phyloP scores from a whole-genome alignment of 2,888 invertebrate species.

The Anaspis maculata region DNA sequence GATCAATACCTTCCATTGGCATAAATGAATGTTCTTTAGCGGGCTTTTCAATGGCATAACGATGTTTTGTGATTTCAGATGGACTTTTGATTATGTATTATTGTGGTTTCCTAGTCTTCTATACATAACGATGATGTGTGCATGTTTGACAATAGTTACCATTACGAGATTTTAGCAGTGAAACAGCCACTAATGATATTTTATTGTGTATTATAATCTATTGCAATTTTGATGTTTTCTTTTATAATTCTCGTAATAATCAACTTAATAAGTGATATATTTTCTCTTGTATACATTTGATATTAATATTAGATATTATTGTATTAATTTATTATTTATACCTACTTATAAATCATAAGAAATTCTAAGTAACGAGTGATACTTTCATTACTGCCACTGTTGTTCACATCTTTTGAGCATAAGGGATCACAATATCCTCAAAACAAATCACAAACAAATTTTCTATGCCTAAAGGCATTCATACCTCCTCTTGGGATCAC shows the following conservation, averaged over 20 bases:
- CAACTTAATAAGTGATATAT: conserved; percentile 25
- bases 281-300: conserved; percentile 26
- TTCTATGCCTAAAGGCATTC: too few relatives aligned
- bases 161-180: conserved; percentile 17
- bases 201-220: conserved; percentile 10
- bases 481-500: too few relatives aligned
- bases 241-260: conserved; percentile 19
- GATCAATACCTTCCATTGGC: too few relatives aligned
- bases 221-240: conserved; percentile 14
- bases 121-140: conserved; percentile 21
- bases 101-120: conserved; percentile 15
- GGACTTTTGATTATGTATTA: conserved; percentile 1
- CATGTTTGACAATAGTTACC: conserved; percentile 30
- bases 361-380: too few relatives aligned
- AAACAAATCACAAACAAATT: too few relatives aligned
- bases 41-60: too few relatives aligned
- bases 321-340: conserved; percentile 26
- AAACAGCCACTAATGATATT: conserved; percentile 13
- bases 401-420: too few relatives aligned
- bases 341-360: neutral
- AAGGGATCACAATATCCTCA: too few relatives aligned
- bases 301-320: conserved; percentile 19
- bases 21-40: too few relatives aligned
- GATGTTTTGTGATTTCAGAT: neutral
- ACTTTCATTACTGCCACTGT: too few relatives aligned